Base-by-base conservation (phyloP, 2,797 vertebrate species). In the Xiphophorus birchmanni region DNA sequence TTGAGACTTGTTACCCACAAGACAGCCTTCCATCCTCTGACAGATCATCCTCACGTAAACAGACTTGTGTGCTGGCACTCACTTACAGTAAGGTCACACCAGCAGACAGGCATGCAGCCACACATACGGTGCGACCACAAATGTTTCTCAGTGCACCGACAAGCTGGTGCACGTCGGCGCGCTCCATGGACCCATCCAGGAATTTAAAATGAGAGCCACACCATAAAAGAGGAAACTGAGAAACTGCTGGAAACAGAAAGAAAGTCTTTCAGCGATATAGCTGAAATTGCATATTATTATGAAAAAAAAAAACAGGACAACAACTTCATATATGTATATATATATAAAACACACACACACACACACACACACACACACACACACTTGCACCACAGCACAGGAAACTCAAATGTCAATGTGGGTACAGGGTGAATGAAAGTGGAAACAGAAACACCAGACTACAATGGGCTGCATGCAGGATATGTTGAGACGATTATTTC, bases 361-460 rank as follows among this genome's bases (percentile, higher is more conserved):
- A 77, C 79, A 82, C 35, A 42, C 77, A 4, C 78, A 9, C 80
- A 77, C 80, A 79, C 35, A 47, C 77, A 10, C 78, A 77, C 78
- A 82, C 29, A 78, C 29, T 56, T 73, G 71, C 80, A 54, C 15
- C 50, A 72, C 77, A 75, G 44, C 80, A 90, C 79, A 86, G 86
- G 86, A 89, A 90, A 80, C 81, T 80, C 75, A 84, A 89, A 84
- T 80, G 77, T 56, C 78, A 76, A 71, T 71, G 89, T 84, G 81
- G 87, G 82, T 80, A 21, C 74, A 78, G 74, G 78, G 45, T 77
- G 84, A 87, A 84, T 75, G 80, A 82, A 80, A 84, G 86, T 87
- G 87, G 84, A 87, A 91, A 91, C 71, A 87, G 83, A 88, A 79
- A 86, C 86, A 76, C 80, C 88, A 90, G 86, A 89, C 90, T 90